Evolutionary conservation across 2,113 vertebrate species (phyloP), one percentile per base, ranked within the genome.

Genomic region (Physeter macrocephalus): DNA sequence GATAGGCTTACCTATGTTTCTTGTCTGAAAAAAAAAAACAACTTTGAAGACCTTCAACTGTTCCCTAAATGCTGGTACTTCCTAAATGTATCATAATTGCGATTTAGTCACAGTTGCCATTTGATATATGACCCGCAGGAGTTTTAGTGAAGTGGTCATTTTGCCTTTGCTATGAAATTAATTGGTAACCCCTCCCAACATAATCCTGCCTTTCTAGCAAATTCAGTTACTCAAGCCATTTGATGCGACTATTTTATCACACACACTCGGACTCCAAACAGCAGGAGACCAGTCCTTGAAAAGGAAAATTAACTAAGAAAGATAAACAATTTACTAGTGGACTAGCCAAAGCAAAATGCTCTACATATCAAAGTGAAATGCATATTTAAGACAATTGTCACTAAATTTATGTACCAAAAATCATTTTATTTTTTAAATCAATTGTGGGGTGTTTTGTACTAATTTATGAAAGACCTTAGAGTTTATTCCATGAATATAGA

Each of bases 141-240:
- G n/a, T 39, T 59, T 75, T 92, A 72, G 27, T 20, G 46, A 87
- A 83, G n/a, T 9, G 11, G 31, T n/a, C 34, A 14, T 94, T 77
- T n/a, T 43, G 23, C 67, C 77, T 64, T 49, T 83, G 89, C n/a
- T 93, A 52, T 41, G n/a, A 67, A 54, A 85, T 52, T 85, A 84
- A 3, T 81, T 94, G n/a, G 61, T 84, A 34, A 25, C 67, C 84
- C 5, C 46, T 93, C 71, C 82, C 34, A 59, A 6, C 3, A 15
- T 6, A 15, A 36, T 92, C 25, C 66, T 93, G 88, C 12, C 14
- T 8, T 41, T 59, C 27, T 54, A 69, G 39, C 25, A 84, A 74
- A 80, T 90, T 82, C 52, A 84, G 34, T 20, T 59, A 66, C 49
- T 87, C 93, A 84, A 86, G 59, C 6, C 52, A 94, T 91, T 84